A percentile compares a stretch with the other conserved stretches of the same genome.
Conservation (phyloP, 2,113 vertebrate genomes). For the Crocuta crocuta region DNA sequence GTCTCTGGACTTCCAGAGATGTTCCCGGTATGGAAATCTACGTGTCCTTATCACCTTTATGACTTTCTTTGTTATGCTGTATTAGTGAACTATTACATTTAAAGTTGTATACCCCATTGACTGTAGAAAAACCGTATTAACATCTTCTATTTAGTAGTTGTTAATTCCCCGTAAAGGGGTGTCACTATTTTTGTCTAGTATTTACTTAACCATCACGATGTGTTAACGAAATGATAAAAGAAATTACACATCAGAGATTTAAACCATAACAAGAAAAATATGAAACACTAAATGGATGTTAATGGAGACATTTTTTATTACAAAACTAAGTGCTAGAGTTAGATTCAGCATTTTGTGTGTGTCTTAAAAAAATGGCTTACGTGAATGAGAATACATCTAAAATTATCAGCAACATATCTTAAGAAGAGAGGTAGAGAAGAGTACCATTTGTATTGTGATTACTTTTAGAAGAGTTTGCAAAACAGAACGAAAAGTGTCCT, state of each 20-base stretch:
- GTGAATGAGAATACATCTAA: not conserved
- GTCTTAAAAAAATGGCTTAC: slow-evolving; percentile 26
- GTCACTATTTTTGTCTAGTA: not conserved
- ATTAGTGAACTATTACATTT: not conserved
- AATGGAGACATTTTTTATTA: slow-evolving; percentile 12
- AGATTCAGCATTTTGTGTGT: not conserved
- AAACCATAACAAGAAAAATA: slow-evolving; percentile 23
- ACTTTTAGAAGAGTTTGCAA: not conserved
- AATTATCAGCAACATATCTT: not conserved
- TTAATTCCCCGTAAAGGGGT: not conserved
- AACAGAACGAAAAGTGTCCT: slow-evolving; percentile 41
- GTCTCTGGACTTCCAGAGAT: not conserved
- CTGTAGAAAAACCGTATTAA: not conserved
- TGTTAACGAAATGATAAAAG: not conserved
- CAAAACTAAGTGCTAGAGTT: not conserved
- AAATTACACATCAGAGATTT: not conserved
- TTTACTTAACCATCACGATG: not conserved
- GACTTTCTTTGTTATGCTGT: not conserved
- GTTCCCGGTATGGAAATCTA: not conserved
- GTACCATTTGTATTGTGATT: not conserved
- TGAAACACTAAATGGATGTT: not conserved
- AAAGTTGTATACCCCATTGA: not conserved
- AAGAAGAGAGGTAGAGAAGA: not conserved
- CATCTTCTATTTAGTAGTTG: not conserved
- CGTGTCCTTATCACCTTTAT: not conserved